Conservation (phyloP, 2,888 invertebrate genomes). For the Tanytarsus gracilentus region DNA sequence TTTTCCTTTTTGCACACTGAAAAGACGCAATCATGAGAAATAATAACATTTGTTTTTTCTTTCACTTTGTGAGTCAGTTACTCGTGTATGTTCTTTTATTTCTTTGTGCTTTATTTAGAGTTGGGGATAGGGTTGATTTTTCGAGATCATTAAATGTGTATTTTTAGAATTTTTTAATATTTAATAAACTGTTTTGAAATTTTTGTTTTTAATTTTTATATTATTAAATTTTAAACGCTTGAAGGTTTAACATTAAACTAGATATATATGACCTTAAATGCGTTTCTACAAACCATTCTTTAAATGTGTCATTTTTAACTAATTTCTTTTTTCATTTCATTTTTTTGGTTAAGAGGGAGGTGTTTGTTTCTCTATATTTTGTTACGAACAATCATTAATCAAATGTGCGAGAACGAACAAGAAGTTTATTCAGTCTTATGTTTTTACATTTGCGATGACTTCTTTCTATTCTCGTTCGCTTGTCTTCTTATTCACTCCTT, state of each 20-base stretch:
- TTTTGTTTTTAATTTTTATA: too few relatives aligned
- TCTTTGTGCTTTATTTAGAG: background rate
- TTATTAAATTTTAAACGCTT: too few relatives aligned
- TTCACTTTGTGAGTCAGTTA: too few relatives aligned
- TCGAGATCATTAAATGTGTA: too few relatives aligned
- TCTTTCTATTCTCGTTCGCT: background rate
- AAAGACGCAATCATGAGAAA: conserved; percentile 18
- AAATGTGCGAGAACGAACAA: background rate
- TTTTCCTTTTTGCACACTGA: background rate
- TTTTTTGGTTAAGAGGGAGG: too few relatives aligned
- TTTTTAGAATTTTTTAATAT: too few relatives aligned
- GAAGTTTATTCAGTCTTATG: conserved; percentile 20
- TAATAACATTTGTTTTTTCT: conserved; percentile 24
- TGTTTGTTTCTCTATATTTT: too few relatives aligned
- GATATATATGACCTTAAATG: too few relatives aligned
- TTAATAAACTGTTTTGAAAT: conserved; percentile 1
- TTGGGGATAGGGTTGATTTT: background rate
- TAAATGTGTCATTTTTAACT: too few relatives aligned
- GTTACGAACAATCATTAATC: conserved; percentile 28
- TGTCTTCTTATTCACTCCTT: background rate
- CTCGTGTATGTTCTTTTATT: background rate
- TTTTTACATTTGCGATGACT: background rate
- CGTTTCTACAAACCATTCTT: too few relatives aligned
- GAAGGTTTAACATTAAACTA: too few relatives aligned
- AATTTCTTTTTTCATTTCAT: too few relatives aligned